Conservation (phyloP, 2,113 vertebrate genomes). For the Kobus ellipsiprymnus region DNA sequence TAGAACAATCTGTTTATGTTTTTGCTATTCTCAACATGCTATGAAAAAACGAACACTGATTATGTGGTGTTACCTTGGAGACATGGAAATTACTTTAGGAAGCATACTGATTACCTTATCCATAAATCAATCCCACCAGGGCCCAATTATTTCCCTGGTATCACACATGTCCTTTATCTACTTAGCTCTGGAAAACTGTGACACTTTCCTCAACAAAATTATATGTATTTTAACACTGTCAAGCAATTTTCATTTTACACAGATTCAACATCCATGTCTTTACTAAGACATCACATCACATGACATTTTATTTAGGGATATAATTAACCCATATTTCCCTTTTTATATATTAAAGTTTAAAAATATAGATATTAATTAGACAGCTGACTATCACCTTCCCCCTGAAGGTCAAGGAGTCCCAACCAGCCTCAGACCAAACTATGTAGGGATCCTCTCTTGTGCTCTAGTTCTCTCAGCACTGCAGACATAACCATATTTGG, state of each 20-base stretch:
- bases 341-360: conserved; percentile 8
- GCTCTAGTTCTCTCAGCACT: background rate
- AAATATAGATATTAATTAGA: conserved; percentile 25
- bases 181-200: conserved; percentile 27
- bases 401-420: background rate
- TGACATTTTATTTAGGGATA: background rate
- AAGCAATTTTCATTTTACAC: conserved; percentile 17
- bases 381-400: background rate
- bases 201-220: conserved; percentile 25
- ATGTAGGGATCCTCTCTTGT: background rate
- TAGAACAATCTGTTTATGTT: conserved; percentile 45
- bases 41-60: conserved; percentile 65
- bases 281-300: background rate
- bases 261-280: conserved; percentile 34
- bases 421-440: background rate
- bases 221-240: background rate
- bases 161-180: conserved; percentile 34
- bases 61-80: conserved; percentile 66
- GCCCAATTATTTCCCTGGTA: conserved; percentile 57
- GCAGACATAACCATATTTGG: background rate
- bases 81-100: conserved; percentile 64
- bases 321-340: background rate
- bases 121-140: background rate
- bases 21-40: conserved; percentile 53
- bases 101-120: conserved; percentile 50